Evolutionary conservation across 2,113 vertebrate genomes (phyloP).

Genomic region (Cynopterus brachyotis): DNA sequence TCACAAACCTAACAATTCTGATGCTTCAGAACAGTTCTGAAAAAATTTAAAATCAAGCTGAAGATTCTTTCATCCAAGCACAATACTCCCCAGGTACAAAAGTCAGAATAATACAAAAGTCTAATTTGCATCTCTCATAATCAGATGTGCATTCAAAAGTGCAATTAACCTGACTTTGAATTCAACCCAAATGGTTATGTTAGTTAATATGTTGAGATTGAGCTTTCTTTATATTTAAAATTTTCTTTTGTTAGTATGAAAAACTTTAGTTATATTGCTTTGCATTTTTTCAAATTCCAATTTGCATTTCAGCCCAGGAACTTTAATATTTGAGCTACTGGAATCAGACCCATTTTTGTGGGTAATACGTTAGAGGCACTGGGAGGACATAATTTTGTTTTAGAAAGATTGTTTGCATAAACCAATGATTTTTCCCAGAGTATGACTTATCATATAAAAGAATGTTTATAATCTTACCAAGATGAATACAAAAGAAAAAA

Average conservation of each 20-base stretch:
- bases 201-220: background rate
- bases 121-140: slow-evolving; percentile 73
- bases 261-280: slow-evolving; percentile 13
- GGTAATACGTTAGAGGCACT: background rate
- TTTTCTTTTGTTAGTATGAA: slow-evolving; percentile 14
- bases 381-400: background rate
- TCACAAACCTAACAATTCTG: slow-evolving; percentile 57
- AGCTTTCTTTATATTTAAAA: background rate
- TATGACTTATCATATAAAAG: background rate
- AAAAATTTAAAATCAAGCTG: slow-evolving; percentile 60
- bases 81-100: slow-evolving; percentile 59
- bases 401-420: background rate
- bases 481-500: background rate
- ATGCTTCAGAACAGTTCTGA: slow-evolving; percentile 57
- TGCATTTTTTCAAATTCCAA: slow-evolving; percentile 30
- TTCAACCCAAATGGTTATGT: slow-evolving; percentile 41
- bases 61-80: slow-evolving; percentile 67
- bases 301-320: slow-evolving; percentile 29
- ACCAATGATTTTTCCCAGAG: background rate
- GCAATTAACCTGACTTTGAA: slow-evolving; percentile 51
- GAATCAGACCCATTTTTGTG: background rate
- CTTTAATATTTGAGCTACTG: background rate
- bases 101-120: slow-evolving; percentile 75
- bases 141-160: slow-evolving; percentile 48
- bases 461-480: background rate